Evolutionary conservation across 2,888 invertebrate genomes (phyloP), one percentile per base, ranked within the genome.

Genomic region (Drosophila setosimentum): DNA sequence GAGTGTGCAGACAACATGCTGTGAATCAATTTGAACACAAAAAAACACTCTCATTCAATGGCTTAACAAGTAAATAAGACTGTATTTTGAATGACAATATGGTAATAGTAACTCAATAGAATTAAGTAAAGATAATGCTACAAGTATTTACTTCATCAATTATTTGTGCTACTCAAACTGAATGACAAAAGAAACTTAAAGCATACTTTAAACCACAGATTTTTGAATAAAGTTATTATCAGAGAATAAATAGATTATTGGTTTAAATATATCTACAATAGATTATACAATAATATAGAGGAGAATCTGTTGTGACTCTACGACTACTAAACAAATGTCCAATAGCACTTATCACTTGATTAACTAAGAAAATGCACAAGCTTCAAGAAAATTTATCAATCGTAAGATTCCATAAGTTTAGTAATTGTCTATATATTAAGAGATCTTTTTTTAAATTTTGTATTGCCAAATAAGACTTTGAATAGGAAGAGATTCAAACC

Each of bases 1-100:
- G 59, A 45, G 27, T 48, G 30, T n/a, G 27, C 6, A 42, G 42
- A 30, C 45, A 64, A 72, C 63, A 76, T 76, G 77, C 67, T 58
- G 60, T 35, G 67, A 73, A 65, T 65, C 49, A 60, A 65, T 77
- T 77, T 27, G 24, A 45, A 4, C 53, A 42, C 27, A 30, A 32
- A 30, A 30, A 37, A 16, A 33, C 21, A 63, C 51, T 53, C 59
- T 42, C 59, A 33, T 55, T 51, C 24, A 57, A 42, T 42, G 35
- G 24, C 40, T 29, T 33, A 49, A 50, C 49, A 32, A 30, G 1
- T 27, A 7, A 54, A 35, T 11, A n/a, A 27, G 37, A 40, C 8
- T n/a, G 11, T 27, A 11, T 40, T 7, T n/a, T 37, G 54, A 27
- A 37, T 37, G n/a, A n/a, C 29, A 37, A 37, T 27, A n/a, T 13